A percentile compares a stretch with the other conserved stretches of the same genome.
Conservation (phyloP, 2,113 vertebrate species). For the Helogale parvula region DNA sequence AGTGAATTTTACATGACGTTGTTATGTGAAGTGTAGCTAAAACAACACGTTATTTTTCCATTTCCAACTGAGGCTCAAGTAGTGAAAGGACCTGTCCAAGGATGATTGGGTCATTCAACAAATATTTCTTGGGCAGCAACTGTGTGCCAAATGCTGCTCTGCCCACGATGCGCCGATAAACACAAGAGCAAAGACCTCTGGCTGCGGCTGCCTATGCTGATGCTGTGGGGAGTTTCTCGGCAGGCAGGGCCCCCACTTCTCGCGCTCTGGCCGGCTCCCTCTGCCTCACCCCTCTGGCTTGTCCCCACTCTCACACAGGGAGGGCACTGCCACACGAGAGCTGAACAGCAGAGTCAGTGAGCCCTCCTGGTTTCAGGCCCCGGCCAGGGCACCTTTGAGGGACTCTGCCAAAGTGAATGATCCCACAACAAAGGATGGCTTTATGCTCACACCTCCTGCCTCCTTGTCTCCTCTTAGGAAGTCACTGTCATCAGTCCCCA, state of each 20-base stretch:
- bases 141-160: background rate
- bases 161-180: background rate
- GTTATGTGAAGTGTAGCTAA: background rate
- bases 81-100: background rate
- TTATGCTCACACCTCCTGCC: background rate
- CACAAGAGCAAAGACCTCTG: too few relatives aligned
- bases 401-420: background rate
- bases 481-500: background rate
- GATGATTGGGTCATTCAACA: background rate
- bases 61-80: background rate
- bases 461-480: background rate
- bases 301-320: rapidly evolving
- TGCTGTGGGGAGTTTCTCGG: background rate
- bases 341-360: background rate
- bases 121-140: background rate
- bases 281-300: background rate
- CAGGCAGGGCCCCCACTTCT: background rate
- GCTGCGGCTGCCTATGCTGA: background rate
- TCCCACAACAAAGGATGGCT: too few relatives aligned
- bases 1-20: background rate
- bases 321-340: background rate
- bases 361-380: background rate
- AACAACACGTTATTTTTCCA: background rate
- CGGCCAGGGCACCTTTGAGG: background rate
- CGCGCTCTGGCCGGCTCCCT: background rate